phyloP scores from a whole-genome alignment of 1,140 invertebrate species.

The Dinothrombium tinctorium region DNA sequence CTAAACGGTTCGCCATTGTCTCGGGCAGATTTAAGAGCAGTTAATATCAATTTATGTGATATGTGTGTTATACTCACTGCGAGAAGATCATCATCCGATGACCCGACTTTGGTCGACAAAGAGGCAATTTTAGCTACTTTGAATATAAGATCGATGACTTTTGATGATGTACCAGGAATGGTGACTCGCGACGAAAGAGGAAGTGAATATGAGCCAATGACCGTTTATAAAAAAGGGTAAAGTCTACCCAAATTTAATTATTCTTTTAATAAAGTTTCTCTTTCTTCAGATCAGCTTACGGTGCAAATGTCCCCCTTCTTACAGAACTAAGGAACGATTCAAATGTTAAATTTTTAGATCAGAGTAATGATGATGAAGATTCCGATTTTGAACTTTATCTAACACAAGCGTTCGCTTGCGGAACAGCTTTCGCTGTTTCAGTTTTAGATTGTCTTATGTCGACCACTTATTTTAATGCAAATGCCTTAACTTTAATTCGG shows the following conservation, averaged over 20 bases:
- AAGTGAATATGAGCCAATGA: too few species aligned
- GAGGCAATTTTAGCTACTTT: slow-evolving; percentile 96
- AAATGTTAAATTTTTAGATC: slow-evolving; percentile 98
- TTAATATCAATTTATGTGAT: slow-evolving; percentile 97
- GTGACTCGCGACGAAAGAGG: too few species aligned
- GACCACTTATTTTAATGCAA: slow-evolving; percentile 99
- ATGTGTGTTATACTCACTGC: slow-evolving; percentile 93
- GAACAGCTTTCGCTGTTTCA: slow-evolving; percentile 96
- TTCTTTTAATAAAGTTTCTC: neutral
- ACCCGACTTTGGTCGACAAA: slow-evolving; percentile 95
- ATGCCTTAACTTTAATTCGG: slow-evolving; percentile 90
- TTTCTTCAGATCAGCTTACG: too few species aligned
- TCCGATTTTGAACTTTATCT: slow-evolving; percentile 96
- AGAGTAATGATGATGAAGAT: slow-evolving; percentile 99
- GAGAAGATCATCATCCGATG: slow-evolving; percentile 83
- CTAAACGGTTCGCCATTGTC: slow-evolving; percentile 93
- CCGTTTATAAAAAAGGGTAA: too few species aligned
- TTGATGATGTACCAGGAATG: slow-evolving; percentile 88
- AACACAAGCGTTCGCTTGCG: slow-evolving; percentile 97
- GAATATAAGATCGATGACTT: slow-evolving; percentile 99
- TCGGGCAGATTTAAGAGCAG: slow-evolving; percentile 85
- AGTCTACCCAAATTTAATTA: neutral
- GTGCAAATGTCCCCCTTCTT: slow-evolving; percentile 97
- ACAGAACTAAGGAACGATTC: slow-evolving; percentile 83
- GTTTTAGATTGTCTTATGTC: slow-evolving; percentile 98